Evolutionary conservation across 1,140 invertebrate species (phyloP), one percentile per base, ranked within the genome.

Genomic region (Helicoverpa zea): DNA sequence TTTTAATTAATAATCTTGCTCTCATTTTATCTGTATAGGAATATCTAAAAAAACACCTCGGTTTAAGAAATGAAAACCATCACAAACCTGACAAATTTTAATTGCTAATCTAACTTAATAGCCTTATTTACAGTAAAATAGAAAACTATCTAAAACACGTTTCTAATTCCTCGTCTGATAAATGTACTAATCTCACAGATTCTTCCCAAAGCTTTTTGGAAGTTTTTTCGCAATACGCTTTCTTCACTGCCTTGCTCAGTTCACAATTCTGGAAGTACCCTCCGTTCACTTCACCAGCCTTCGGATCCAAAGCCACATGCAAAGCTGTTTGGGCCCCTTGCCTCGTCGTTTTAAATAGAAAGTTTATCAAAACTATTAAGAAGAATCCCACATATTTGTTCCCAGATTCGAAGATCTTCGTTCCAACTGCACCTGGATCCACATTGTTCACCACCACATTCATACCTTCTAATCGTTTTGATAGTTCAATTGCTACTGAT

Each of bases 401-500:
- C 12, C 29, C 52, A 18, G 51, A 59, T 2, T 58, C 95, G 74
- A 97, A 97, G 11, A 98, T 93, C 29, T 96, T 96, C 1, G 97
- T 98, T 56, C 97, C 97, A 13, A 97, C 97, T 88, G 97, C 97
- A 29, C 98, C 98, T 30, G 98, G 98, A 87, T 97, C 97, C 35
- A 97, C 94, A 72, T 96, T 95, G 88, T 97, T 97, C 30, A 97
- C 96, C 72, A 95, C 96, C 5, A 98, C 95, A 58, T 96, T 95
- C 54, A 91, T 94, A 59, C 94, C 94, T 87, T 95, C 83, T 3
- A 94, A 86, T 81, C 94, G 92, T 75, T 93, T 96, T 0, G 96
- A 91, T 30, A 97, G 90, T 86, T 97, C 96, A 58, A 89, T 87
- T 12, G 95, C 95, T 90, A 97, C 97, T 70, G 96, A 95, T 14